phyloP scores from a whole-genome alignment of 2,797 vertebrate species.

The Glyptemys insculpta region DNA sequence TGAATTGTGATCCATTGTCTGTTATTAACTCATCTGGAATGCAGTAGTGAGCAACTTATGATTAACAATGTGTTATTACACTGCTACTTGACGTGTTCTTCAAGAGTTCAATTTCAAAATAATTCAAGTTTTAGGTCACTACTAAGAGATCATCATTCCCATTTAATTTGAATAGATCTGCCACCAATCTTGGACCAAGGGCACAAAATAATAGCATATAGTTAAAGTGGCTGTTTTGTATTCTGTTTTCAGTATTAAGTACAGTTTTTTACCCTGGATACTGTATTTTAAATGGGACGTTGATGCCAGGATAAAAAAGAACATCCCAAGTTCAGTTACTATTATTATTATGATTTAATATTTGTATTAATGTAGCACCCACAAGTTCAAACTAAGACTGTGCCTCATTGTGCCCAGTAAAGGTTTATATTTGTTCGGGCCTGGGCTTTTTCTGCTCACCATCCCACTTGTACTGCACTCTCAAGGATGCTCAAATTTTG shows the following conservation, averaged over 20 bases:
- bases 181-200: not conserved
- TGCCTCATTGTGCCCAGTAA: not conserved
- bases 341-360: no score
- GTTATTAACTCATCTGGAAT: not conserved
- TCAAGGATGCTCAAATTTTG: not conserved
- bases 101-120: constrained; percentile 24
- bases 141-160: not conserved
- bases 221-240: not conserved
- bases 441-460: not conserved
- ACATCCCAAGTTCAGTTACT: not conserved
- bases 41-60: not conserved
- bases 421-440: not conserved
- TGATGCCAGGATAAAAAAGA: not conserved
- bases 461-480: not conserved
- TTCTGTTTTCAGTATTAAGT: not conserved
- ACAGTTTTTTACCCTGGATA: not conserved
- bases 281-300: not conserved
- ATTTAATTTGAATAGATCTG: constrained; percentile 24
- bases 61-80: not conserved
- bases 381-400: not conserved
- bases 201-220: not conserved
- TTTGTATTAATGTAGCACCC: not conserved
- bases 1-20: not conserved
- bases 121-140: not conserved
- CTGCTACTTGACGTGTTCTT: not conserved